phyloP scores from a whole-genome alignment of 2,113 vertebrate species.

The Pelusios castaneus region DNA sequence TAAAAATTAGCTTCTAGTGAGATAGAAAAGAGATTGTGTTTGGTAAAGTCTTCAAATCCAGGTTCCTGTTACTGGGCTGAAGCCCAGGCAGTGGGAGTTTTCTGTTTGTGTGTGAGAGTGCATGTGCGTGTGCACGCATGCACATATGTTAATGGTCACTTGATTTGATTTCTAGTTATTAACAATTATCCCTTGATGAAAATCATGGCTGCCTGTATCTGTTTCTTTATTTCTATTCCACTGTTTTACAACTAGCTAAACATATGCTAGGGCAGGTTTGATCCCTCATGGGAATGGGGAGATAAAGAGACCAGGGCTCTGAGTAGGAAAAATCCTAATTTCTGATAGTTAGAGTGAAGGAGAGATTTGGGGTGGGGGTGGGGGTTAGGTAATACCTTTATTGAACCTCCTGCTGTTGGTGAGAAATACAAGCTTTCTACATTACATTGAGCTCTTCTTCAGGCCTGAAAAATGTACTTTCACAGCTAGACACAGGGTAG shows the following conservation, averaged over 20 bases:
- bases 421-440: background rate
- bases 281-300: background rate
- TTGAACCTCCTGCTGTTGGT: background rate
- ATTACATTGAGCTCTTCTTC: background rate
- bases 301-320: background rate
- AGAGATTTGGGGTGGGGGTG: background rate
- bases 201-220: background rate
- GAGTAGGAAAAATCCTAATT: background rate
- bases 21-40: background rate
- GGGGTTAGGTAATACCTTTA: background rate
- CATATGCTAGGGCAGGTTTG: too few species aligned
- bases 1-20: background rate
- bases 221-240: background rate
- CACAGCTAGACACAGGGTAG: too few species aligned
- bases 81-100: background rate
- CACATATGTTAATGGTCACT: background rate
- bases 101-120: background rate
- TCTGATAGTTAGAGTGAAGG: background rate
- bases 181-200: background rate
- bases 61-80: background rate
- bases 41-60: background rate
- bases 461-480: background rate
- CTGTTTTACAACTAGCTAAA: background rate
- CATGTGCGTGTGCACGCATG: too few species aligned
- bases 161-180: conserved; percentile 5